These are phyloP conservation scores for Troides oblongomaculatus DNA, from an alignment of 2,888 invertebrate species.

Conservation along the genomic window DNA sequence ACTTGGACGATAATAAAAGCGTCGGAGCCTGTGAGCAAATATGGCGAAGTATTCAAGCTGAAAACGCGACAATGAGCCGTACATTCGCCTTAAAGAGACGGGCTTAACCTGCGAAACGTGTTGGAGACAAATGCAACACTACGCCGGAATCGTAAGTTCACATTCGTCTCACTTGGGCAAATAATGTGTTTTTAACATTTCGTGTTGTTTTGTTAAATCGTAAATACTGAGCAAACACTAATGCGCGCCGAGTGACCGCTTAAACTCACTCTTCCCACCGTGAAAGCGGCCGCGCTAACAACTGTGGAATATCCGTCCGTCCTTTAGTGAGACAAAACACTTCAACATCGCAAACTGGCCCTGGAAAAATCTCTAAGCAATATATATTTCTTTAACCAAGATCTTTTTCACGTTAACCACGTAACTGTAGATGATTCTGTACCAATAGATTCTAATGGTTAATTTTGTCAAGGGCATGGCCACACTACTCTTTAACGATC, in stretches of 20 bases:
- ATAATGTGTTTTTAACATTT: constrained; percentile 80
- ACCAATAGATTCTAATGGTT: background rate
- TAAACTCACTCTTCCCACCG: constrained; percentile 49
- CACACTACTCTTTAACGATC: constrained; percentile 53
- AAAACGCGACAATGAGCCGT: constrained; percentile 71
- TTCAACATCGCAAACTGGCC: background rate
- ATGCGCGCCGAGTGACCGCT: constrained; percentile 50
- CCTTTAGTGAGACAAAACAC: constrained; percentile 37
- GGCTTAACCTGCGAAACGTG: constrained; percentile 68
- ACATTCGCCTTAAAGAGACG: constrained; percentile 66
- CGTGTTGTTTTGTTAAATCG: constrained; percentile 80
- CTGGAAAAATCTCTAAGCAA: background rate
- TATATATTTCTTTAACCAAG: background rate
- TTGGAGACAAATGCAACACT: constrained; percentile 68
- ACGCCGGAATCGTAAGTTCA: constrained; percentile 70
- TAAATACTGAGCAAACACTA: constrained; percentile 77
- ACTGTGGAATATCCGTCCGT: constrained; percentile 64
- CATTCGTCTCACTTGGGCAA: constrained; percentile 78
- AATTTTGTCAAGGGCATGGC: constrained; percentile 37
- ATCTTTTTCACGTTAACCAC: background rate
- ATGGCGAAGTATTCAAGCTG: constrained; percentile 62
- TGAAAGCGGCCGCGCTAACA: constrained; percentile 56
- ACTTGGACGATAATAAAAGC: constrained; percentile 61
- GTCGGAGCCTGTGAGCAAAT: constrained; percentile 58
- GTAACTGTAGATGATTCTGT: constrained; percentile 1